Conservation (phyloP, 2,113 vertebrate species). For the Mesembrinibis cayennensis region DNA sequence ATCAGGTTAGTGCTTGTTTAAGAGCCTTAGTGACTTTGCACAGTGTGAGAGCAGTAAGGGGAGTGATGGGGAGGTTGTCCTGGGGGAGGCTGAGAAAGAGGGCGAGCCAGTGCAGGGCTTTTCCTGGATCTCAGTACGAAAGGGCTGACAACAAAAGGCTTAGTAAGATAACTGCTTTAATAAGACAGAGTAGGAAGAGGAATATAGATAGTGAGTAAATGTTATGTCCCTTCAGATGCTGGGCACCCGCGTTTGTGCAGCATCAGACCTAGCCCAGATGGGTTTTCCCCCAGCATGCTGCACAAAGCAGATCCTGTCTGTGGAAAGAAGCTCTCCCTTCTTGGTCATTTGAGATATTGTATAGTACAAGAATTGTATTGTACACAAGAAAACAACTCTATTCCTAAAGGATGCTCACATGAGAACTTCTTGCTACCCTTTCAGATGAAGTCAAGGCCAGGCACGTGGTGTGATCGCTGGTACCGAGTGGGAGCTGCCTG, state of each 20-base stretch:
- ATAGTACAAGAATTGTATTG: not conserved
- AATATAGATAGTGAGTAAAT: not conserved
- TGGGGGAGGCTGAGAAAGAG: not conserved
- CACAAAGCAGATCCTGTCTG: not conserved
- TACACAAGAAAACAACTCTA: not conserved
- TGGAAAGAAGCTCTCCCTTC: not conserved
- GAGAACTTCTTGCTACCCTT: not conserved
- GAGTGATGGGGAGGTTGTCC: not conserved
- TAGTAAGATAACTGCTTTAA: not conserved
- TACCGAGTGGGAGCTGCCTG: not conserved
- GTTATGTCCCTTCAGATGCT: not conserved
- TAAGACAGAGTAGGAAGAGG: not conserved
- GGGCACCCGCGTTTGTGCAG: rapidly evolving
- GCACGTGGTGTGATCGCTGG: not conserved
- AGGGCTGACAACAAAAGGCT: not conserved
- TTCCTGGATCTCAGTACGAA: not conserved
- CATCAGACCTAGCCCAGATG: rapidly evolving
- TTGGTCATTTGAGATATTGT: not conserved
- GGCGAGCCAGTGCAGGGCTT: not conserved
- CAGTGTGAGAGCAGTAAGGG: not conserved
- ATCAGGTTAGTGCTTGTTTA: not conserved
- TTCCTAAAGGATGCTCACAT: not conserved
- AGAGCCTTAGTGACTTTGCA: not conserved
- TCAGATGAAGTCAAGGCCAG: not conserved
- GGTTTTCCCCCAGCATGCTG: not conserved